Percentiles rank a stretch among this genome's conserved stretches.
phyloP scores from a whole-genome alignment of 2,113 vertebrate genomes.

The Heterocephalus glaber region DNA sequence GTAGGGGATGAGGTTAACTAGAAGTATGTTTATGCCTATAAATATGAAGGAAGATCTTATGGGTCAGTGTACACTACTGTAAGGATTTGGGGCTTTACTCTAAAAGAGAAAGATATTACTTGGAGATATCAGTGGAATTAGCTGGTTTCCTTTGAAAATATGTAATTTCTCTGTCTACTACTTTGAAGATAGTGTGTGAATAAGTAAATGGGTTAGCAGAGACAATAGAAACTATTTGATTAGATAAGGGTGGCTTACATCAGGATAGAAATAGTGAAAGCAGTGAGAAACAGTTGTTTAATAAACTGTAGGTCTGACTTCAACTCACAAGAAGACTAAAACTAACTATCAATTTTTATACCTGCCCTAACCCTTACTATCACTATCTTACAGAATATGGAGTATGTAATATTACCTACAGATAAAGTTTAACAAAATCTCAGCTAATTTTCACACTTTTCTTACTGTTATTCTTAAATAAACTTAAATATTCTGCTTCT shows the following conservation, averaged over 20 bases:
- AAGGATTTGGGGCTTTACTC: neutral
- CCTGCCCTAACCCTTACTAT: neutral
- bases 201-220: neutral
- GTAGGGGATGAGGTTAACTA: neutral
- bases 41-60: neutral
- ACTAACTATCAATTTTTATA: neutral
- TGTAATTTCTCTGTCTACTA: neutral
- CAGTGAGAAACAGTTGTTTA: neutral
- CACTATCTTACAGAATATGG: neutral
- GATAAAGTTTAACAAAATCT: neutral
- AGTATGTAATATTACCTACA: neutral
- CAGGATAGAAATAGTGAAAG: neutral
- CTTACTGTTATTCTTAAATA: neutral
- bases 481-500: slow-evolving; percentile 18
- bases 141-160: neutral
- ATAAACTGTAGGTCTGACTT: neutral
- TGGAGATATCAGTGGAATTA: neutral
- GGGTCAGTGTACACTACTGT: neutral
- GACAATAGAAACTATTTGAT: neutral
- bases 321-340: neutral
- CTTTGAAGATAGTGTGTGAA: neutral
- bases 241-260: neutral
- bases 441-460: neutral
- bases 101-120: neutral
- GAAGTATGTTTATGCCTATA: neutral